These are phyloP conservation scores for Andrena trimmerana DNA, from an alignment of 2,888 invertebrate species.

Conservation along the genomic window DNA sequence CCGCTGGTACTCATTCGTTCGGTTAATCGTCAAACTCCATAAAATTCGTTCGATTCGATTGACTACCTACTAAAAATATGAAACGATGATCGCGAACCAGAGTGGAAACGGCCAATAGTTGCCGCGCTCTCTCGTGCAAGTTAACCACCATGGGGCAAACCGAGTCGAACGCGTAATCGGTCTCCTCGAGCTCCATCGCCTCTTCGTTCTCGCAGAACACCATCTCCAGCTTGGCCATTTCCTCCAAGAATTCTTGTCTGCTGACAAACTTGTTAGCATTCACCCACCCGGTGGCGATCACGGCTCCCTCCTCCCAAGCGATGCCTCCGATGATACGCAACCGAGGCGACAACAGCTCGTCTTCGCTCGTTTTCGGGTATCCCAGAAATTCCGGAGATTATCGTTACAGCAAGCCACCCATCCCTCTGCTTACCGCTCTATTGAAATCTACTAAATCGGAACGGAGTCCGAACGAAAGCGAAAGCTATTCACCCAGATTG, in stretches of 20 bases:
- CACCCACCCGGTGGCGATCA: conserved; percentile 92
- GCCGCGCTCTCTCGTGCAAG: conserved; percentile 87
- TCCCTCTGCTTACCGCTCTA: not conserved
- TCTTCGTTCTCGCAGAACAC: conserved; percentile 84
- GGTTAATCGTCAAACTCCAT: no score
- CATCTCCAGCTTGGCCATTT: conserved; percentile 85
- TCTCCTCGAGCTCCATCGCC: conserved; percentile 73
- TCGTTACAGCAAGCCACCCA: not conserved
- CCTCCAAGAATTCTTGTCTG: conserved; percentile 85
- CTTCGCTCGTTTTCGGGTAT: conserved; percentile 69
- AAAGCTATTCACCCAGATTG: conserved; percentile 84
- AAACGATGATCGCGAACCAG: conserved; percentile 87
- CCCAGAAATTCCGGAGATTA: conserved; percentile 13
- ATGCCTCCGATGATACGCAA: conserved; percentile 89
- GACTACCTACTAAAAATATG: conserved; percentile 86
- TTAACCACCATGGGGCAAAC: conserved; percentile 88
- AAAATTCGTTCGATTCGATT: not conserved
- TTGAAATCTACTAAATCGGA: not conserved
- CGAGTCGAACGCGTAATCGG: conserved; percentile 87
- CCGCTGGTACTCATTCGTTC: no score
- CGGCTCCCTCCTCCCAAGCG: conserved; percentile 86
- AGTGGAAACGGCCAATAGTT: conserved; percentile 86
- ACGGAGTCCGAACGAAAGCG: not conserved
- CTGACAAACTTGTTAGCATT: conserved; percentile 90
- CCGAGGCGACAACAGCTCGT: conserved; percentile 90